phyloP scores from a whole-genome alignment of 2,797 vertebrate genomes.

The Pangasius sanitwongsei region DNA sequence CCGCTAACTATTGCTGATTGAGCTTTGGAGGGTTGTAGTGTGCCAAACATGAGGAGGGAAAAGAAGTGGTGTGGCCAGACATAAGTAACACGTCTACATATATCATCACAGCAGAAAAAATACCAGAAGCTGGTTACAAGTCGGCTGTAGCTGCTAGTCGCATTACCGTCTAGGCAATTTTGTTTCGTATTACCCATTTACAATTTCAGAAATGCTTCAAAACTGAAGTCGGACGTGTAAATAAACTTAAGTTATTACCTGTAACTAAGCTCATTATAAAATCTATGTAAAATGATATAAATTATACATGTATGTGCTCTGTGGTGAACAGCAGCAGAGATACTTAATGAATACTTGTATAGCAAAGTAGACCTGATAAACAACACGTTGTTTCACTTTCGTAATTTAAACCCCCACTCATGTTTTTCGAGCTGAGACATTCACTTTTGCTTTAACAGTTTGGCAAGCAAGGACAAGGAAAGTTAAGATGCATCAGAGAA shows the following conservation, averaged over 20 bases:
- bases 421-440: background rate
- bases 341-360: too few species aligned
- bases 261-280: background rate
- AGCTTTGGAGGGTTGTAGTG: background rate
- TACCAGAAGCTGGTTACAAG: background rate
- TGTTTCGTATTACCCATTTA: background rate
- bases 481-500: too few species aligned
- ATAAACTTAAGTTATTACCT: background rate
- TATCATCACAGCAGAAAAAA: background rate
- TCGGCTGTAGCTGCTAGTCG: background rate
- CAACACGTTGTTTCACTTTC: background rate
- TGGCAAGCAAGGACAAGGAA: too few species aligned
- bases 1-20: background rate
- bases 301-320: background rate
- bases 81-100: background rate
- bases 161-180: background rate
- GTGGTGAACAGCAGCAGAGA: too few species aligned
- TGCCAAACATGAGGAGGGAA: background rate
- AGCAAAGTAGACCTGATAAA: background rate
- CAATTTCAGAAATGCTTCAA: background rate
- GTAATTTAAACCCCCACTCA: background rate
- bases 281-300: background rate
- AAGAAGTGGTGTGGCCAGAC: background rate
- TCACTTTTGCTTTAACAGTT: background rate
- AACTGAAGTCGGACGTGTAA: background rate